Evolutionary conservation across 2,797 vertebrate species (phyloP).

Genomic region (Spinus pinus): DNA sequence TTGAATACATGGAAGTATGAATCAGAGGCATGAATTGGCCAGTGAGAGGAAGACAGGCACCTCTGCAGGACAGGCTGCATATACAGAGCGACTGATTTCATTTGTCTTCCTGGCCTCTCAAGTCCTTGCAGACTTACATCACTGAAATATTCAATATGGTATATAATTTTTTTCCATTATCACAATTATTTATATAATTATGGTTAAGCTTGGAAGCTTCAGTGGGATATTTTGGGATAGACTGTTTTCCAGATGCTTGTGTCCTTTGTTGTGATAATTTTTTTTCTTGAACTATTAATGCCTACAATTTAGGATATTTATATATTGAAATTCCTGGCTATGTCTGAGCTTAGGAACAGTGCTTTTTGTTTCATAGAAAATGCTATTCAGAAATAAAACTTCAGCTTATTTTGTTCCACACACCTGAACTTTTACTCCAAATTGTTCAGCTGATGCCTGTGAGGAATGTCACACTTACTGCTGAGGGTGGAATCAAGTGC

Average conservation of each 20-base stretch:
- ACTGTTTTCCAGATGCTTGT: background rate
- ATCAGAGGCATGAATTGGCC: slow-evolving; percentile 48
- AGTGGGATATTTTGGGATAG: background rate
- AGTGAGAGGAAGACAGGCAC: background rate
- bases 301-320: background rate
- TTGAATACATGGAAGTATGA: slow-evolving; percentile 76
- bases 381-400: background rate
- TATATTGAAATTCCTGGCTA: background rate
- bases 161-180: background rate
- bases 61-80: background rate
- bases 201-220: background rate
- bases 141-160: background rate
- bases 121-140: slow-evolving; percentile 31
- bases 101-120: slow-evolving; percentile 27
- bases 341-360: background rate
- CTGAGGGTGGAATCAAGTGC: background rate
- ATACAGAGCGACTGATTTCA: slow-evolving; percentile 21
- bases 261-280: background rate
- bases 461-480: background rate
- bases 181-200: background rate
- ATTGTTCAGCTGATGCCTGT: background rate
- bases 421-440: background rate
- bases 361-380: background rate
- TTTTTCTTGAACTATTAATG: background rate
- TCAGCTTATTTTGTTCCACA: background rate